A percentile compares a stretch with the other conserved stretches of the same genome.
phyloP scores from a whole-genome alignment of 2,113 vertebrate genomes.

The Polypterus senegalus region DNA sequence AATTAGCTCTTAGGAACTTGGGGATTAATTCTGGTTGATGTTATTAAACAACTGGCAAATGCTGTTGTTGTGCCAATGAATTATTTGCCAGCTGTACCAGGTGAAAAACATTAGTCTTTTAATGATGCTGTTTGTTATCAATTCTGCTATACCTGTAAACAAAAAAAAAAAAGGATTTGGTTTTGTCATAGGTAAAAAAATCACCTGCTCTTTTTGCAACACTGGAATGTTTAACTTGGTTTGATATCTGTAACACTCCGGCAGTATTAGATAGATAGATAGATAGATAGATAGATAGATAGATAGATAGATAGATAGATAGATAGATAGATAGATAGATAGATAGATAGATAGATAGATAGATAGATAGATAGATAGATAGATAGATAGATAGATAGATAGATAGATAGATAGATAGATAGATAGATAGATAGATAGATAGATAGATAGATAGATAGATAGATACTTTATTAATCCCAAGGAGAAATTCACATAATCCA shows the following conservation, averaged over 20 bases:
- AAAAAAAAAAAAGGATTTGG: background rate
- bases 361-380: too few species aligned
- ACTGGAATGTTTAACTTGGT: too few species aligned
- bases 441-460: too few species aligned
- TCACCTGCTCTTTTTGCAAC: background rate
- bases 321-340: too few species aligned
- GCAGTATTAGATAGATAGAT: background rate
- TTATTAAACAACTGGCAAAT: slow-evolving; percentile 10
- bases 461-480: too few species aligned
- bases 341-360: too few species aligned
- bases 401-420: too few species aligned
- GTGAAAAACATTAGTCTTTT: background rate
- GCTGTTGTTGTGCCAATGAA: background rate
- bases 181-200: background rate
- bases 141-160: background rate
- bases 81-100: background rate
- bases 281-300: background rate
- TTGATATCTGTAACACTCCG: slow-evolving; percentile 1
- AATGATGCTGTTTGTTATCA: background rate
- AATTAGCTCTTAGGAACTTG: slow-evolving; percentile 2
- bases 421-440: too few species aligned
- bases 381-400: too few species aligned
- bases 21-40: slow-evolving; percentile 9
- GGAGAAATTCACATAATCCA: too few species aligned
- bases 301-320: too few species aligned